A percentile compares a stretch with the other conserved stretches of the same genome.
Evolutionary conservation across 23 tunicate species (phyloP).

Genomic region (Phallusia fumigata): DNA sequence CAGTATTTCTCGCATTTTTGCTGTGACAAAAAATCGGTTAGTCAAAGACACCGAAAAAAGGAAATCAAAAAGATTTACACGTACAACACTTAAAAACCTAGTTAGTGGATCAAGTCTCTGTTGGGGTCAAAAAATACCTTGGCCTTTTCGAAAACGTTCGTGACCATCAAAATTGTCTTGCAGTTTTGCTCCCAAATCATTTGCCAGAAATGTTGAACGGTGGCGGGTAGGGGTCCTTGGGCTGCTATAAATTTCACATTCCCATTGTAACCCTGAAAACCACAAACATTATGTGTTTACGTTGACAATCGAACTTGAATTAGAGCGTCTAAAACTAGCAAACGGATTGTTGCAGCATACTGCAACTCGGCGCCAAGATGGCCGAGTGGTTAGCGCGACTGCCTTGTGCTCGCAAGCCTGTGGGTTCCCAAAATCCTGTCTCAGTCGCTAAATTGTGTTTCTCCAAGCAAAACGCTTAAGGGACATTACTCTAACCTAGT

Average conservation of each 20-base stretch:
- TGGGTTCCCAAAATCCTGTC: too few species aligned
- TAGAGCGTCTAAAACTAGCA: neutral
- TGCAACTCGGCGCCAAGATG: too few species aligned
- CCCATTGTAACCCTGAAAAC: neutral
- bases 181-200: slow-evolving; percentile 6
- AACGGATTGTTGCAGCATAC: neutral
- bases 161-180: neutral
- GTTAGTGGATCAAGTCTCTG: too few species aligned
- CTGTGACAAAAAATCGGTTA: neutral
- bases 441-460: too few species aligned
- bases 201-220: slow-evolving; percentile 4
- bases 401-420: too few species aligned
- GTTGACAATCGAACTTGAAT: neutral
- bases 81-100: too few species aligned
- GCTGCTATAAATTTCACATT: neutral
- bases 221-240: neutral
- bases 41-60: too few species aligned
- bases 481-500: too few species aligned
- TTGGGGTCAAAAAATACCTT: neutral
- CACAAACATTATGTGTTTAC: neutral
- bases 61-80: too few species aligned
- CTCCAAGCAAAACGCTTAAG: too few species aligned
- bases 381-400: too few species aligned
- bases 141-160: neutral
- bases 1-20: slow-evolving; percentile 3